Evolutionary conservation across 2,888 invertebrate species (phyloP).

Genomic region (Coelinius sp.): DNA sequence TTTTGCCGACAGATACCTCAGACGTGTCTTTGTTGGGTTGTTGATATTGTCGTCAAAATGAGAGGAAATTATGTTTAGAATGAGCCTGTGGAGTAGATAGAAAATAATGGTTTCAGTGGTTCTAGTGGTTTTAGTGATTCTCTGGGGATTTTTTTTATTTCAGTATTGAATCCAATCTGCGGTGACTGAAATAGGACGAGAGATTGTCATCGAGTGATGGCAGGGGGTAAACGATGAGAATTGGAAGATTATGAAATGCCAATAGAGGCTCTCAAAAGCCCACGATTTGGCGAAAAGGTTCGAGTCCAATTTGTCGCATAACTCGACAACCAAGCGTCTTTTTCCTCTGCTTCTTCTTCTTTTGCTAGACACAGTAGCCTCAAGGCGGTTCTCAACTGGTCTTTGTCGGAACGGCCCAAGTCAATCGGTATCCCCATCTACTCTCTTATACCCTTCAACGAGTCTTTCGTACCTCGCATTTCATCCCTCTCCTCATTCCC

Average conservation of each 20-base stretch:
- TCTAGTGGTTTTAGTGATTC: background rate
- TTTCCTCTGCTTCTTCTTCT: background rate
- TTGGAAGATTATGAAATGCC: slow-evolving; percentile 35
- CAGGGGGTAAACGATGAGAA: slow-evolving; percentile 9
- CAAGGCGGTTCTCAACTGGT: slow-evolving; percentile 5
- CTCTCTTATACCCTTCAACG: background rate
- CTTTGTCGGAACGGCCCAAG: slow-evolving; percentile 18
- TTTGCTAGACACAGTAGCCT: background rate
- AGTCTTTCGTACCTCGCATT: slow-evolving; percentile 7
- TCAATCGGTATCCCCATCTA: slow-evolving; percentile 23
- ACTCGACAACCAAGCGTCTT: slow-evolving; percentile 28
- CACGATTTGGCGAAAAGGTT: slow-evolving; percentile 20
- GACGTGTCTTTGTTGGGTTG: background rate
- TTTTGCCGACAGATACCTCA: background rate
- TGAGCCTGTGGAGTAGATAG: background rate
- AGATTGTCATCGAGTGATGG: background rate
- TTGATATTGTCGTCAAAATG: background rate
- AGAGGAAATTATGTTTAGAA: background rate
- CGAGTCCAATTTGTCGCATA: slow-evolving; percentile 40
- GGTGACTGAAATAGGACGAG: background rate
- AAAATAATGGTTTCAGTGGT: background rate
- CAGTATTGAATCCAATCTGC: background rate
- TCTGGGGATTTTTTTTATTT: background rate
- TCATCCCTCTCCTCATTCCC: background rate
- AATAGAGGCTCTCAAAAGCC: slow-evolving; percentile 21